A percentile compares a stretch with the other conserved stretches of the same genome.
phyloP scores from a whole-genome alignment of 1,140 invertebrate species.

The Atta cephalotes region DNA sequence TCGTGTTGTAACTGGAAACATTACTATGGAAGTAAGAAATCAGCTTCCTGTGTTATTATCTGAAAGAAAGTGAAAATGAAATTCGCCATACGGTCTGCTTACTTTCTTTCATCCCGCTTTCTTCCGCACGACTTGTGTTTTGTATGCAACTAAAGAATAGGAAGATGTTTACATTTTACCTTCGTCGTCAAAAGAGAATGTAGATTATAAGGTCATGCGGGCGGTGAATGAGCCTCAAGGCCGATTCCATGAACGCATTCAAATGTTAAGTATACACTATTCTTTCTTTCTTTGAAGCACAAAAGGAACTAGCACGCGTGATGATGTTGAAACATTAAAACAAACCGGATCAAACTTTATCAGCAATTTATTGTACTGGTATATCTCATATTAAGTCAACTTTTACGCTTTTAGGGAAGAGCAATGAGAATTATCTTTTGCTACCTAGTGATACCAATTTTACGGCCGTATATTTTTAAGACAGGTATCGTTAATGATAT shows the following conservation, averaged over 20 bases:
- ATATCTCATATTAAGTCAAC: constrained; percentile 32
- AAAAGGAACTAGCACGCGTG: constrained; percentile 28
- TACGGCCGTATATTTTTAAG: constrained; percentile 1
- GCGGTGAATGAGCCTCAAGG: constrained; percentile 56
- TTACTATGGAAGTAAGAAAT: constrained; percentile 10
- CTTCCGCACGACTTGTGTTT: constrained; percentile 41
- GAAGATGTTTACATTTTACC: constrained; percentile 48
- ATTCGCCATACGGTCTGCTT: constrained; percentile 34
- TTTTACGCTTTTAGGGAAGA: background rate
- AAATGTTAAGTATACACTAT: constrained; percentile 35
- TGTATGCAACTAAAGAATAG: constrained; percentile 29
- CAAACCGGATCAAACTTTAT: constrained; percentile 49
- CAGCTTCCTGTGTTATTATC: constrained; percentile 1
- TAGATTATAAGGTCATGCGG: constrained; percentile 43
- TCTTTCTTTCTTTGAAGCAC: constrained; percentile 21
- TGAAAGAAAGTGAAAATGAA: constrained; percentile 59
- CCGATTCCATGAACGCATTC: constrained; percentile 49
- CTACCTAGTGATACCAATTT: constrained; percentile 37
- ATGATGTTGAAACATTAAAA: constrained; percentile 69
- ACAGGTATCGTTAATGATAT: constrained; percentile 11
- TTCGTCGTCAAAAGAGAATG: constrained; percentile 49
- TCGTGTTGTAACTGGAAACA: background rate
- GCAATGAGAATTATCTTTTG: constrained; percentile 47
- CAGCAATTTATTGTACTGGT: constrained; percentile 48
- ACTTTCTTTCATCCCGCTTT: constrained; percentile 66